Conservation (phyloP, 92 coral and sea anemone genomes). For the Ricordea florida region DNA sequence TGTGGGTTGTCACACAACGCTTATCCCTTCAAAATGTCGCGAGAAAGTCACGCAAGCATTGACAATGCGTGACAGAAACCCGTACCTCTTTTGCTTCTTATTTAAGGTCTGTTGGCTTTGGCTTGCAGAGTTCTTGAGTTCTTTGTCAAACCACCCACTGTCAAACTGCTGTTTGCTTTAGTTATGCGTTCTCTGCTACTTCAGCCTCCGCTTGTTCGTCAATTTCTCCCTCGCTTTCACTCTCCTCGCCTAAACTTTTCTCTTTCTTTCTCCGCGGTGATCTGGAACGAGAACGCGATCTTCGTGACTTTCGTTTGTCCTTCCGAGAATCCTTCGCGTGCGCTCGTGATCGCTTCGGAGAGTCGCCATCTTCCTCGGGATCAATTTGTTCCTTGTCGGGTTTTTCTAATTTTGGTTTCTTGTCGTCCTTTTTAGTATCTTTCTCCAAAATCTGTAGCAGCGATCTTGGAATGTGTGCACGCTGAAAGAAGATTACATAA, state of each 20-base stretch:
- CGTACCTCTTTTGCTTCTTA: too few species aligned
- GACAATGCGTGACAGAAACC: too few species aligned
- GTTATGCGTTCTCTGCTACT: background rate
- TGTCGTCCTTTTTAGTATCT: slow-evolving; percentile 75
- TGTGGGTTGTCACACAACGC: too few species aligned
- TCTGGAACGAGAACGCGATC: slow-evolving; percentile 72
- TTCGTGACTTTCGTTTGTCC: slow-evolving; percentile 70
- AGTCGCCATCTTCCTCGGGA: slow-evolving; percentile 75
- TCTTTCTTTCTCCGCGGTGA: slow-evolving; percentile 73
- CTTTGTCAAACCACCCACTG: too few species aligned
- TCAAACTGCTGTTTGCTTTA: too few species aligned
- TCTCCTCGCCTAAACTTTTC: slow-evolving; percentile 56
- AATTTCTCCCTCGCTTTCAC: slow-evolving; percentile 41
- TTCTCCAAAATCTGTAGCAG: slow-evolving; percentile 91
- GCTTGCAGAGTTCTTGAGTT: too few species aligned
- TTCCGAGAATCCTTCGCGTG: slow-evolving; percentile 67
- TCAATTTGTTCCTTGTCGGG: slow-evolving; percentile 82
- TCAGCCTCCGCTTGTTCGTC: slow-evolving; percentile 51
- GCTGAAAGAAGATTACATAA: too few species aligned
- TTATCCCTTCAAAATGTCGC: too few species aligned
- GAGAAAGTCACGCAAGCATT: too few species aligned
- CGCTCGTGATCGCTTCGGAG: slow-evolving; percentile 66
- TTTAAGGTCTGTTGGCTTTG: too few species aligned
- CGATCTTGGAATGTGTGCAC: slow-evolving; percentile 96
- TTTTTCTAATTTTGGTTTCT: slow-evolving; percentile 76